Conservation (phyloP, 1,140 invertebrate species). For the Aradophagus sp. region DNA sequence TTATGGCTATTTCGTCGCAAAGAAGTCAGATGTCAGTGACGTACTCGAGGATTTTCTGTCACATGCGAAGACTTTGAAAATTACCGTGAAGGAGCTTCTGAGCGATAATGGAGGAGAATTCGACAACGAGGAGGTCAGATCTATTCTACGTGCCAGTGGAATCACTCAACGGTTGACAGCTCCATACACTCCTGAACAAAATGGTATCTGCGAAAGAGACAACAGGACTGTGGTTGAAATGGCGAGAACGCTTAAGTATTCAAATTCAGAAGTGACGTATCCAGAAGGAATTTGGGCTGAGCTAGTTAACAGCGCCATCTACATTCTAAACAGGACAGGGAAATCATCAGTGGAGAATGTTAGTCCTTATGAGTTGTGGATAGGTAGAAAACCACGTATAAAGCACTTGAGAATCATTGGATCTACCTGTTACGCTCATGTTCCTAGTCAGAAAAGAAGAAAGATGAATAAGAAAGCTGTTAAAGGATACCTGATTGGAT, state of each 20-base stretch:
- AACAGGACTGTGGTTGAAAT: constrained; percentile 66
- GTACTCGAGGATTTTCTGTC: constrained; percentile 51
- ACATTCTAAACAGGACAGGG: constrained; percentile 59
- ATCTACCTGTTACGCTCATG: constrained; percentile 42
- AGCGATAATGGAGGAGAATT: constrained; percentile 66
- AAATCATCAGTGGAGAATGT: constrained; percentile 50
- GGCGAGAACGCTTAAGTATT: constrained; percentile 64
- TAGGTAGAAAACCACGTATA: constrained; percentile 38
- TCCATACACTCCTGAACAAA: constrained; percentile 66
- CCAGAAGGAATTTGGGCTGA: constrained; percentile 61
- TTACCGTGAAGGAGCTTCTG: constrained; percentile 56
- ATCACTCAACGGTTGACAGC: constrained; percentile 59
- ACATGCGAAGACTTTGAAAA: constrained; percentile 48
- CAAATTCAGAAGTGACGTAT: constrained; percentile 47
- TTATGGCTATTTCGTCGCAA: constrained; percentile 57
- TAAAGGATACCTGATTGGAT: constrained; percentile 53
- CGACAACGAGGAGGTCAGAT: constrained; percentile 54
- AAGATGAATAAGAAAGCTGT: constrained; percentile 58
- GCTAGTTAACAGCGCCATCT: constrained; percentile 52
- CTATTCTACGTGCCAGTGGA: constrained; percentile 34
- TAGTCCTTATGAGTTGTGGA: constrained; percentile 61
- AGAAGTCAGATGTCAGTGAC: constrained; percentile 59
- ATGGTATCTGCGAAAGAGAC: constrained; percentile 62
- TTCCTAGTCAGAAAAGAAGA: constrained; percentile 54
- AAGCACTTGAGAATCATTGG: constrained; percentile 55